phyloP scores from a whole-genome alignment of 2,888 invertebrate species.

The Acleris laterana region DNA sequence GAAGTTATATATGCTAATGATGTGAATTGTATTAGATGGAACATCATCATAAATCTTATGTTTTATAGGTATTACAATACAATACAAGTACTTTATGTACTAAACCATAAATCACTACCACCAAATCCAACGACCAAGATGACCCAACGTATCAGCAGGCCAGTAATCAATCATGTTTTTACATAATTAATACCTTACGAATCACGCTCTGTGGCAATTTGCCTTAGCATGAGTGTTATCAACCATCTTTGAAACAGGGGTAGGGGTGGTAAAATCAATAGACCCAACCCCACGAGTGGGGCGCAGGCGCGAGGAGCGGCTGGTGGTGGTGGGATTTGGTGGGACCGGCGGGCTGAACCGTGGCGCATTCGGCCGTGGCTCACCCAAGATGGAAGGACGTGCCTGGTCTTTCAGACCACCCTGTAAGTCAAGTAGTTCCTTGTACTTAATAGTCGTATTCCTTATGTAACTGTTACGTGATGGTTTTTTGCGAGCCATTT shows the following conservation, averaged over 20 bases:
- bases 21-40: too few species aligned
- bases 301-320: conserved; percentile 76
- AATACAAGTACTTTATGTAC: too few species aligned
- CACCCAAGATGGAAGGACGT: conserved; percentile 44
- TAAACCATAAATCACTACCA: too few species aligned
- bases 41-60: too few species aligned
- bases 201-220: conserved; percentile 71
- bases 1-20: too few species aligned
- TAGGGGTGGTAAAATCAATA: conserved; percentile 78
- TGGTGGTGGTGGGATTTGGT: conserved; percentile 74
- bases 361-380: conserved; percentile 67
- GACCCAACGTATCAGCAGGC: conserved; percentile 49
- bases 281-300: conserved; percentile 67
- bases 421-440: conserved; percentile 46
- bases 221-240: conserved; percentile 60
- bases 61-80: too few species aligned
- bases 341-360: conserved; percentile 60
- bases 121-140: conserved; percentile 38
- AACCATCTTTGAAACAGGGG: conserved; percentile 48
- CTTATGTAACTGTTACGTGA: conserved; percentile 8
- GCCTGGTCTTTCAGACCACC: conserved; percentile 43
- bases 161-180: conserved; percentile 76
- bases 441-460: background rate
- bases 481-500: background rate
- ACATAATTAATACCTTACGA: conserved; percentile 77